Evolutionary conservation across 2,888 invertebrate genomes (phyloP).

Genomic region (Amorpha juglandis): DNA sequence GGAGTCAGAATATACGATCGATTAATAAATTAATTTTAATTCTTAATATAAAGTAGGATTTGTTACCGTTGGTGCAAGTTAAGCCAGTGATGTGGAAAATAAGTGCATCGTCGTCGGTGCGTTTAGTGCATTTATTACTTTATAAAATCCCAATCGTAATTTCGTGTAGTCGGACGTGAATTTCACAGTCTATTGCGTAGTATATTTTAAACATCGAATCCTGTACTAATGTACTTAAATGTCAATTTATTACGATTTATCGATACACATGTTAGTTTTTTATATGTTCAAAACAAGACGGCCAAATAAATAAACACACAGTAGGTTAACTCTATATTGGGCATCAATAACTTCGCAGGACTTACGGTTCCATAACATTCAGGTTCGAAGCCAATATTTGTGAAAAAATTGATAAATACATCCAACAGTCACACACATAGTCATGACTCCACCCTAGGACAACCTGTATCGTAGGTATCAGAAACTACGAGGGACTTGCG

Average conservation of each 20-base stretch:
- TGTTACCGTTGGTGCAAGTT: conserved; percentile 26
- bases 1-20: background rate
- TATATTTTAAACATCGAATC: background rate
- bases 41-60: conserved; percentile 8
- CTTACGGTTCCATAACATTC: no score
- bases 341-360: no score
- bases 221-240: background rate
- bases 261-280: no score
- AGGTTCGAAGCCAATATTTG: no score
- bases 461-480: no score
- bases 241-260: background rate
- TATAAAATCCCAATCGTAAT: conserved; percentile 1
- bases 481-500: no score
- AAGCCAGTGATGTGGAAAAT: conserved; percentile 4
- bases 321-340: no score
- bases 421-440: no score
- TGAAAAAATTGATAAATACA: no score
- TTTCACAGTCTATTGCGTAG: conserved; percentile 12
- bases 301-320: no score
- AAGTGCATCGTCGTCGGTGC: conserved; percentile 7
- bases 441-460: no score
- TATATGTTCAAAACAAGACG: no score
- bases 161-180: background rate
- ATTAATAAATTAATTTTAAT: background rate
- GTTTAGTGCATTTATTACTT: conserved; percentile 25